phyloP scores from a whole-genome alignment of 2,797 vertebrate genomes.

The Calcarius lapponicus region DNA sequence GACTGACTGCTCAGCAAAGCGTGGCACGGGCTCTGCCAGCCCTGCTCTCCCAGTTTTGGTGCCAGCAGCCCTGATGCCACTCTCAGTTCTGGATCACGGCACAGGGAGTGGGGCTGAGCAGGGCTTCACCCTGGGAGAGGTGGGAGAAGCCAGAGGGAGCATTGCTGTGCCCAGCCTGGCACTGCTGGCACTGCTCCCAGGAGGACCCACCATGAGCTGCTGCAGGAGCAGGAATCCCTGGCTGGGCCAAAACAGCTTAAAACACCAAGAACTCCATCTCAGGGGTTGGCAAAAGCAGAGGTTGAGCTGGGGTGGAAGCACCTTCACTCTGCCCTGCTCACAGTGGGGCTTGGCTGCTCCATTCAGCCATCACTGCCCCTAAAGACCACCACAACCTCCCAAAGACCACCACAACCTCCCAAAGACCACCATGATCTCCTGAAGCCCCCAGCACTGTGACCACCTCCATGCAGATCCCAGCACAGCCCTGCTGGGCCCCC shows the following conservation, averaged over 20 bases:
- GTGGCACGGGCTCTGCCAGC: neutral
- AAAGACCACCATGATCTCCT: neutral
- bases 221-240: neutral
- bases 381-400: neutral
- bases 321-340: accelerated
- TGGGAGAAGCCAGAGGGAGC: neutral
- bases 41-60: accelerated
- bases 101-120: neutral
- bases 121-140: neutral
- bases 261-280: neutral
- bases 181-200: neutral
- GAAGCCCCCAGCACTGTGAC: accelerated
- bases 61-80: neutral
- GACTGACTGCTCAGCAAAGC: neutral
- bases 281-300: neutral
- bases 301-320: neutral
- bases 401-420: neutral
- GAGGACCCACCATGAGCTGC: accelerated
- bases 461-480: accelerated
- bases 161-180: accelerated
- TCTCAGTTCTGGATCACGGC: accelerated
- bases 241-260: neutral
- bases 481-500: too few species aligned
- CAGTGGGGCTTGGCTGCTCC: accelerated
- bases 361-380: neutral